These are phyloP conservation scores for Watsonalla binaria DNA, from an alignment of 2,888 invertebrate genomes.

Conservation along the genomic window DNA sequence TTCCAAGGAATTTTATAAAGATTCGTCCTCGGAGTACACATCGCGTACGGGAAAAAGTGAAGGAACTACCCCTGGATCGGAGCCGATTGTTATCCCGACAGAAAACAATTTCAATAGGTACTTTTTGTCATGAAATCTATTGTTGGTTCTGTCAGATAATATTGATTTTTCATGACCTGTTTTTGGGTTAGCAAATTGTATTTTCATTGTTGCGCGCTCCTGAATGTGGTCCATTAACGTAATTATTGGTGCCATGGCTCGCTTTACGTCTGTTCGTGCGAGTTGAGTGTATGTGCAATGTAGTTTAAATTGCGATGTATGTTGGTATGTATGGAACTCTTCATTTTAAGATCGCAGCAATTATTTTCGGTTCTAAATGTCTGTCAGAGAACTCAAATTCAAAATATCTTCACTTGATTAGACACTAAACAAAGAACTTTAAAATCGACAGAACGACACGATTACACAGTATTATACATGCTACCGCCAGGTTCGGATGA, in stretches of 20 bases:
- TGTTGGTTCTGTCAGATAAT: conserved; percentile 53
- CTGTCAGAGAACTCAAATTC: too few relatives aligned
- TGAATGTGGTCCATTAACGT: conserved; percentile 52
- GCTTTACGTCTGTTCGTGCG: conserved; percentile 31
- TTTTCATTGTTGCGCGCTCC: conserved; percentile 46
- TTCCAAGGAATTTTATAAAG: conserved; percentile 57
- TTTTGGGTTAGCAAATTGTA: conserved; percentile 70
- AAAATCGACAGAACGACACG: too few relatives aligned
- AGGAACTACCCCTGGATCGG: conserved; percentile 66
- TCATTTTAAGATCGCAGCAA: conserved; percentile 3
- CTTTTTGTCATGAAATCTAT: conserved; percentile 39
- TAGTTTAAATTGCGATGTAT: conserved; percentile 37
- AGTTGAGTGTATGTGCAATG: conserved; percentile 55
- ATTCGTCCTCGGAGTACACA: conserved; percentile 66
- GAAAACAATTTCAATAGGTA: conserved; percentile 67
- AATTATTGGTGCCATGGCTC: conserved; percentile 47
- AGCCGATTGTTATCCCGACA: conserved; percentile 62
- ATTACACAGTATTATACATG: too few relatives aligned
- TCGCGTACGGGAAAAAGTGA: conserved; percentile 65
- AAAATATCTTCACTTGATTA: too few relatives aligned
- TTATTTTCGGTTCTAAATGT: too few relatives aligned
- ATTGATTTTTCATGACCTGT: conserved; percentile 70
- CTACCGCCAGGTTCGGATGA: too few relatives aligned
- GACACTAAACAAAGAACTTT: too few relatives aligned
- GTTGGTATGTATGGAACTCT: conserved; percentile 34